phyloP scores from a whole-genome alignment of 1,140 invertebrate genomes.

The Heterodera schachtii region DNA sequence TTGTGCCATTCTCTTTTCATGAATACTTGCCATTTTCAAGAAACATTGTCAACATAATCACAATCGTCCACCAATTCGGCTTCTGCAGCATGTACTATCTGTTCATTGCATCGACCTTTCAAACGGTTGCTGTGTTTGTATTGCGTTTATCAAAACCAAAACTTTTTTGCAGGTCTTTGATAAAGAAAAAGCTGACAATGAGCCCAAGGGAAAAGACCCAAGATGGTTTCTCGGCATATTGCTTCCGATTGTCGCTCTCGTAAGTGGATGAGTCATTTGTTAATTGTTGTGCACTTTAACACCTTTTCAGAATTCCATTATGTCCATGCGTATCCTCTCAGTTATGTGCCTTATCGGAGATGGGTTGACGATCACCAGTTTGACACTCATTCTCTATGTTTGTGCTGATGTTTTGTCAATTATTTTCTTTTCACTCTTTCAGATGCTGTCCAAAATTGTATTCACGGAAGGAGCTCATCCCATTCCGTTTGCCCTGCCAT shows the following conservation, averaged over 20 bases:
- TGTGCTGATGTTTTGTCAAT: slow-evolving; percentile 17
- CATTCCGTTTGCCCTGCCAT: no score
- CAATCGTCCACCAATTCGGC: slow-evolving; percentile 53
- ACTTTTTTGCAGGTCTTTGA: no score
- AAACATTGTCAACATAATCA: slow-evolving; percentile 39
- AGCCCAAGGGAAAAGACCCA: no score
- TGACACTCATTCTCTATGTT: slow-evolving; percentile 56
- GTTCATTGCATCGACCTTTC: slow-evolving; percentile 52
- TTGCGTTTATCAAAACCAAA: neutral
- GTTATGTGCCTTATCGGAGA: slow-evolving; percentile 50
- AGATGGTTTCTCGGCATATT: slow-evolving; percentile 42
- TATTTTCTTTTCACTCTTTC: neutral
- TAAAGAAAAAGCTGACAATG: no score
- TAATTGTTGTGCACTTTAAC: no score
- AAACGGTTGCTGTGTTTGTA: slow-evolving; percentile 41
- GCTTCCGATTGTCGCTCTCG: slow-evolving; percentile 41
- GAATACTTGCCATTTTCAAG: neutral
- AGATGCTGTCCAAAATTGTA: slow-evolving; percentile 35
- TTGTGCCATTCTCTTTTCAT: neutral
- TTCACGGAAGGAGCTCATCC: no score
- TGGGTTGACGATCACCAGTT: slow-evolving; percentile 52
- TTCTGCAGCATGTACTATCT: slow-evolving; percentile 60
- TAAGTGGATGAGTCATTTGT: no score
- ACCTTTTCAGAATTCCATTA: slow-evolving; percentile 33
- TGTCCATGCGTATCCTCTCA: slow-evolving; percentile 37